Percentiles rank a stretch among this genome's conserved stretches.
phyloP scores from a whole-genome alignment of 2,797 vertebrate genomes.

The Choloepus didactylus region DNA sequence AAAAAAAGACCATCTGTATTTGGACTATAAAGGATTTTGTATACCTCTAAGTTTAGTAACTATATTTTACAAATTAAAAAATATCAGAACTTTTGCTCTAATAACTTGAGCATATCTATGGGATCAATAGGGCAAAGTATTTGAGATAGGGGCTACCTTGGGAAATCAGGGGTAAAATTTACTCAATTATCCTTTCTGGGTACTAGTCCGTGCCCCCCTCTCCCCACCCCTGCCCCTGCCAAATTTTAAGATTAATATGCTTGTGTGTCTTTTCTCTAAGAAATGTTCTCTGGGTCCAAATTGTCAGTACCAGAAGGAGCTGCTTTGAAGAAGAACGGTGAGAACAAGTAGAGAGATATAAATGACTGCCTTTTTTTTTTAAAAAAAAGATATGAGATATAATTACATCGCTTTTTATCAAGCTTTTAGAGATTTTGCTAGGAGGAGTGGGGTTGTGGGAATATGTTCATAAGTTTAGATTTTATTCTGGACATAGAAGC shows the following conservation, averaged over 20 bases:
- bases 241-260: slow-evolving; percentile 35
- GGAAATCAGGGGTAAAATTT: background rate
- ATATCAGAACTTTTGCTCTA: background rate
- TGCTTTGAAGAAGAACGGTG: background rate
- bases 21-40: background rate
- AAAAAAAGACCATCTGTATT: background rate
- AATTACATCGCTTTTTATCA: slow-evolving; percentile 52
- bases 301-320: background rate
- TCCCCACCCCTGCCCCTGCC: background rate
- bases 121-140: slow-evolving; percentile 33
- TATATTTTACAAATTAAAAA: background rate
- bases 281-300: slow-evolving; percentile 47
- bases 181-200: background rate
- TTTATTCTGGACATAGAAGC: slow-evolving; percentile 58
- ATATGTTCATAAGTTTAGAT: slow-evolving; percentile 55
- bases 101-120: background rate
- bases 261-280: slow-evolving; percentile 46
- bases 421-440: slow-evolving; percentile 37
- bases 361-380: background rate
- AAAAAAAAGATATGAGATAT: background rate
- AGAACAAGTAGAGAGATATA: slow-evolving; percentile 8
- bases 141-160: background rate
- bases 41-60: background rate
- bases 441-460: background rate
- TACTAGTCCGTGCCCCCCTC: background rate